Evolutionary conservation across 2,888 invertebrate genomes (phyloP).

Genomic region (Polymixis flavicincta): DNA sequence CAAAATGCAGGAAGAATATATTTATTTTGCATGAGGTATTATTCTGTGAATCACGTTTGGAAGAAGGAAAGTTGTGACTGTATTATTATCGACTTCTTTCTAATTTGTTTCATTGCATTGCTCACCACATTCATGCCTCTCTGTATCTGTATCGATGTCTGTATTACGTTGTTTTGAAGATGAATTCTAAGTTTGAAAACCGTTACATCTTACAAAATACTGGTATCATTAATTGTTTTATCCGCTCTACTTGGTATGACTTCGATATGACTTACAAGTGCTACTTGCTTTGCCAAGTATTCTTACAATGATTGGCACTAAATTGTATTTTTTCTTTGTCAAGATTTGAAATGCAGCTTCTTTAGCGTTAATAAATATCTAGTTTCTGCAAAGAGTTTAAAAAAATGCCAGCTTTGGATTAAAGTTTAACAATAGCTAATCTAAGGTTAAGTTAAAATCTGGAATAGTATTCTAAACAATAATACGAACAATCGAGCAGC

Average conservation of each 20-base stretch:
- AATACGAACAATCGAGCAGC: constrained; percentile 52
- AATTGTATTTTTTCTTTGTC: constrained; percentile 6
- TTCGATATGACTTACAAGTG: constrained; percentile 14
- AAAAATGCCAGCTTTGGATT: background rate
- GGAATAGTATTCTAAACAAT: constrained; percentile 46
- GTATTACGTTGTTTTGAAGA: background rate
- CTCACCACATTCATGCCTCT: background rate
- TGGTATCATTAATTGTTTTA: background rate
- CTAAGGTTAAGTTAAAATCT: constrained; percentile 35
- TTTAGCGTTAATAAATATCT: background rate
- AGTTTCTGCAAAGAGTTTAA: too few species aligned
- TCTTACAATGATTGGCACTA: constrained; percentile 35
- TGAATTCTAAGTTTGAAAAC: background rate
- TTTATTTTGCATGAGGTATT: constrained; percentile 35
- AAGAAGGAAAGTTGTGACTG: constrained; percentile 29
- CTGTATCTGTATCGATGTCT: background rate
- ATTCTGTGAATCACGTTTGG: constrained; percentile 40
- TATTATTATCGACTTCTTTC: constrained; percentile 17
- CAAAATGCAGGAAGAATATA: constrained; percentile 33
- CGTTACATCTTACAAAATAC: background rate
- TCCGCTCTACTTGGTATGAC: background rate
- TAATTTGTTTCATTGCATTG: background rate
- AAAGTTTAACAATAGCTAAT: background rate
- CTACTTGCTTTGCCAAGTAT: constrained; percentile 35
- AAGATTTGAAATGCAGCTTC: background rate